These are phyloP conservation scores for Eriosoma lanigerum DNA, from an alignment of 1,140 invertebrate species.

Conservation along the genomic window DNA sequence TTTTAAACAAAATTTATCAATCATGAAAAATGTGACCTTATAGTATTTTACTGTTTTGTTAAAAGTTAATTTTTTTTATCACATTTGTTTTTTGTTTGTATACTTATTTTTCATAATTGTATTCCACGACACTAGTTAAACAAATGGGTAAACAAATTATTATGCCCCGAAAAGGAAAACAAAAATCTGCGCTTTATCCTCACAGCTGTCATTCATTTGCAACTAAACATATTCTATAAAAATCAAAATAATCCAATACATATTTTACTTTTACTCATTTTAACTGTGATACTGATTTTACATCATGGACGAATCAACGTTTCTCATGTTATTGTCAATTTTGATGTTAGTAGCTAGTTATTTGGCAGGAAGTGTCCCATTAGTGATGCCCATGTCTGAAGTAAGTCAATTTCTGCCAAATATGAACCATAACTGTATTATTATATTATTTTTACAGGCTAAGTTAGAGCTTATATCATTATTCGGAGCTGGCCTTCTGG, in stretches of 20 bases:
- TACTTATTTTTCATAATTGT: neutral
- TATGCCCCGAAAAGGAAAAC: neutral
- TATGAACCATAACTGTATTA: neutral
- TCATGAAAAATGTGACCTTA: no score
- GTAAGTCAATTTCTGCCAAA: constrained; percentile 62
- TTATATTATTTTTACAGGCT: constrained; percentile 66
- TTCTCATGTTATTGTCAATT: constrained; percentile 76
- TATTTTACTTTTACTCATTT: neutral
- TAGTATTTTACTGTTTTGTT: no score
- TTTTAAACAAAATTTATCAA: no score
- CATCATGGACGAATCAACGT: constrained; percentile 78
- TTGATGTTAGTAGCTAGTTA: constrained; percentile 96
- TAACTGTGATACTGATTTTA: neutral
- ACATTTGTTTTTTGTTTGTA: no score
- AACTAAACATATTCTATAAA: neutral
- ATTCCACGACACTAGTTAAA: no score
- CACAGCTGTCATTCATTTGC: neutral
- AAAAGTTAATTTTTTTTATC: no score
- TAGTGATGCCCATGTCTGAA: constrained; percentile 91
- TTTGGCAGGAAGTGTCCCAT: constrained; percentile 87
- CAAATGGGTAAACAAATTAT: constrained; percentile 13
- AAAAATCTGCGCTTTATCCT: neutral
- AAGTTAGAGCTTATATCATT: constrained; percentile 92
- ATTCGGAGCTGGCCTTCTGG: constrained; percentile 93
- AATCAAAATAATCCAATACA: neutral